Percentiles rank a stretch among this genome's conserved stretches.
Conservation (phyloP, 2,888 invertebrate genomes). For the Erannis defoliaria region DNA sequence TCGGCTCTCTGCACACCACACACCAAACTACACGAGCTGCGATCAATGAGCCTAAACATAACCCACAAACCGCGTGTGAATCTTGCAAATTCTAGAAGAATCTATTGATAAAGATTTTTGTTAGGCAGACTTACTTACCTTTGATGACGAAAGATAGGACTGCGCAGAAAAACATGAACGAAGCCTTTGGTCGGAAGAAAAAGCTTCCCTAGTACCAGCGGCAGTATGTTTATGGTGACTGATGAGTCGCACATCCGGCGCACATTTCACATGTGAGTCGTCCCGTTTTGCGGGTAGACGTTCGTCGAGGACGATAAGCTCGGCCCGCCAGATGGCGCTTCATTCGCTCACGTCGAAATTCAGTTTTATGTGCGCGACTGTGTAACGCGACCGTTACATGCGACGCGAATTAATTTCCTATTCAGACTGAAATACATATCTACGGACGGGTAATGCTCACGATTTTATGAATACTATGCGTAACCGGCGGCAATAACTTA, state of each 20-base stretch:
- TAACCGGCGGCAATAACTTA: constrained; percentile 27
- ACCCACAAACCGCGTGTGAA: no score
- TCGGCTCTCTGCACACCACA: not conserved
- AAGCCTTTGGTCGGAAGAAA: not conserved
- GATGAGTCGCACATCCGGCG: constrained; percentile 12
- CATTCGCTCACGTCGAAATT: constrained; percentile 18
- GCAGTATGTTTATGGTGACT: not conserved
- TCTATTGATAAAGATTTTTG: no score
- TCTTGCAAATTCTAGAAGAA: no score
- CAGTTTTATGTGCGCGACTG: constrained; percentile 24
- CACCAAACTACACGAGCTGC: constrained; percentile 4
- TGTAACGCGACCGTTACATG: constrained; percentile 35
- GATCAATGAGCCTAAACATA: not conserved
- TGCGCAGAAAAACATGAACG: not conserved
- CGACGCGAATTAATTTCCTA: constrained; percentile 36
- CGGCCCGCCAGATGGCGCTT: constrained; percentile 17
- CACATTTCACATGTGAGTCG: not conserved
- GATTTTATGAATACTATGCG: constrained; percentile 32
- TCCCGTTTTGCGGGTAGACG: constrained; percentile 4
- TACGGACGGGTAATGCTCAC: constrained; percentile 15
- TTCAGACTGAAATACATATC: constrained; percentile 31
- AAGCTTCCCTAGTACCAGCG: not conserved
- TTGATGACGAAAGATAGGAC: not conserved
- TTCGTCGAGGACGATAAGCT: constrained; percentile 8
- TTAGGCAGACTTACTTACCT: no score